Conservation (phyloP, 92 coral and sea anemone species). For the Micromussa lordhowensis region DNA sequence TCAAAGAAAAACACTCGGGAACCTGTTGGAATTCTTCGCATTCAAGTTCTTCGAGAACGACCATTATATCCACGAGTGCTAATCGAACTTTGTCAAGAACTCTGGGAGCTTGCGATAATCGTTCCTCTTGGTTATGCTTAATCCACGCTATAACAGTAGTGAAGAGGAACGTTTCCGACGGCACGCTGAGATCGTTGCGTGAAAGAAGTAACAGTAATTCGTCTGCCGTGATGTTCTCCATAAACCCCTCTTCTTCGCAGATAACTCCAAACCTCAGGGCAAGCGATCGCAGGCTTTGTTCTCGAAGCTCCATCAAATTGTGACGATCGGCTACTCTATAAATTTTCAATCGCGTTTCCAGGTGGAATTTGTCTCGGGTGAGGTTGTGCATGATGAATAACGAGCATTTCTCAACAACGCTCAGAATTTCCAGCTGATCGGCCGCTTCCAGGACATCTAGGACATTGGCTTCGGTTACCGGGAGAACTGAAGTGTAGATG, state of each 20-base stretch:
- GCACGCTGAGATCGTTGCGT: conserved; percentile 59
- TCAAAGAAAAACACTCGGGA: conserved; percentile 48
- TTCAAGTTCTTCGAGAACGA: conserved; percentile 47
- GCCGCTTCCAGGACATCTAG: conserved; percentile 52
- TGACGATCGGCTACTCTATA: conserved; percentile 46
- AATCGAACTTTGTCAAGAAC: conserved; percentile 57
- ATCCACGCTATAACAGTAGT: conserved; percentile 62
- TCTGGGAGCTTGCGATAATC: conserved; percentile 48
- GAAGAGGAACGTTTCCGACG: conserved; percentile 67
- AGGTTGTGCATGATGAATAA: conserved; percentile 32
- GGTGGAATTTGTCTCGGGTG: conserved; percentile 26
- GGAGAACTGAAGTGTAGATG: conserved; percentile 49
- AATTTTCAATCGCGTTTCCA: conserved; percentile 38
- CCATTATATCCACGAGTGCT: conserved; percentile 64
- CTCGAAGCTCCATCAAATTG: conserved; percentile 43
- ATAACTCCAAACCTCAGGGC: conserved; percentile 38
- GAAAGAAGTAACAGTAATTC: conserved; percentile 29
- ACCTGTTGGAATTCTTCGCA: conserved; percentile 28
- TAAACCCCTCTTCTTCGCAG: conserved; percentile 34
- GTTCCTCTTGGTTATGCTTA: conserved; percentile 42
- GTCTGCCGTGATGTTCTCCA: conserved; percentile 13
- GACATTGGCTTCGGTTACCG: conserved; percentile 46
- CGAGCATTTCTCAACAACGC: conserved; percentile 47
- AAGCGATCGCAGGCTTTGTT: conserved; percentile 16
- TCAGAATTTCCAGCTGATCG: conserved; percentile 41